phyloP scores from a whole-genome alignment of 2,113 vertebrate species.

The Dipodomys ordii region DNA sequence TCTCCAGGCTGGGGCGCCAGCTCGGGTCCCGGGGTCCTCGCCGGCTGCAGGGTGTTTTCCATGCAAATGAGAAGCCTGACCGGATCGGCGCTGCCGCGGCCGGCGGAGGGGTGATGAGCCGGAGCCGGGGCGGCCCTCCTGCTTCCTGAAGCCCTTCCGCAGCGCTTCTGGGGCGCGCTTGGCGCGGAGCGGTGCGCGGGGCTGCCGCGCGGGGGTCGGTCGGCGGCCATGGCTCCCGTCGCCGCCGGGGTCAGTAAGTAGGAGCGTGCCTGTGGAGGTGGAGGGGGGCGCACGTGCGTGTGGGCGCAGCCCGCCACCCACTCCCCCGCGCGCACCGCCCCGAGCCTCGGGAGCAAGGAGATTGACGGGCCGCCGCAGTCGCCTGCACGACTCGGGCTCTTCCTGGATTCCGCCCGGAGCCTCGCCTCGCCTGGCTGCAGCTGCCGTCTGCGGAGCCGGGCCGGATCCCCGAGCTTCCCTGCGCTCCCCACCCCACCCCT shows the following conservation, averaged over 20 bases:
- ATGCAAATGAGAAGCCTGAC: conserved; percentile 74
- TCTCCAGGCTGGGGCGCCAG: conserved; percentile 67
- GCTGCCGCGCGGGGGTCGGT: conserved; percentile 60
- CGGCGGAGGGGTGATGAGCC: conserved; percentile 74
- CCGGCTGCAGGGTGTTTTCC: conserved; percentile 64
- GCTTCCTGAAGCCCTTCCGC: conserved; percentile 75
- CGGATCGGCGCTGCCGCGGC: conserved; percentile 68
- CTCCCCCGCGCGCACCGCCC: conserved; percentile 40
- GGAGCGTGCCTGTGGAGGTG: conserved; percentile 47
- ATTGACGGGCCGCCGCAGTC: conserved; percentile 60
- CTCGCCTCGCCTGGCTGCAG: neutral
- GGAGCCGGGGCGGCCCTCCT: conserved; percentile 77
- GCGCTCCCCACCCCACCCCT: neutral
- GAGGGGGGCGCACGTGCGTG: conserved; percentile 68
- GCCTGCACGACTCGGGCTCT: conserved; percentile 39
- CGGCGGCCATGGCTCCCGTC: conserved; percentile 57
- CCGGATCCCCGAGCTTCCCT: neutral
- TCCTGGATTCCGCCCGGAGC: conserved; percentile 49
- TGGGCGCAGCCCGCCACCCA: conserved; percentile 24
- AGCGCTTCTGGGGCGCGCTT: conserved; percentile 58
- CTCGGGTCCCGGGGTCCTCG: conserved; percentile 67
- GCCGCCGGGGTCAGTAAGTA: conserved; percentile 62
- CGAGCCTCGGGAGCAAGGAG: conserved; percentile 51
- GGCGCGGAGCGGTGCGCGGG: conserved; percentile 56
- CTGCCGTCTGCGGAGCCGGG: conserved; percentile 8